phyloP scores from a whole-genome alignment of 2,797 vertebrate species.

The Okamejei kenojei region DNA sequence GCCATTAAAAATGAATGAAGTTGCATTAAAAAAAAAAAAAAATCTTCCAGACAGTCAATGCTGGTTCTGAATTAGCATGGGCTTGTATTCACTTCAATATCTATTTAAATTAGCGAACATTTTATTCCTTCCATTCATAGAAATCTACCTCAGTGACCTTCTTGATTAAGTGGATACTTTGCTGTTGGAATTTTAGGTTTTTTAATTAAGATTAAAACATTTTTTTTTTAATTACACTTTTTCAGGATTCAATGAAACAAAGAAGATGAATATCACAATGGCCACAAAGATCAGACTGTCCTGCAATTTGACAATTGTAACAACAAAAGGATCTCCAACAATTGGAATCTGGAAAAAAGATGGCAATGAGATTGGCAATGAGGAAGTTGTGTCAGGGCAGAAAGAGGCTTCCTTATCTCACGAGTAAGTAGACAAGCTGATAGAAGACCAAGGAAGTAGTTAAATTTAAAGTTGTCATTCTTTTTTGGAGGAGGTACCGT shows the following conservation, averaged over 20 bases:
- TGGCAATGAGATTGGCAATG: neutral
- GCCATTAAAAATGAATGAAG: neutral
- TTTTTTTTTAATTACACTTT: neutral
- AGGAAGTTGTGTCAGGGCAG: neutral
- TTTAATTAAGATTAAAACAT: neutral
- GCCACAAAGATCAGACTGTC: conserved; percentile 8
- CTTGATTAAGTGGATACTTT: neutral
- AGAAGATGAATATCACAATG: neutral
- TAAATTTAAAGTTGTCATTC: neutral
- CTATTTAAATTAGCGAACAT: neutral
- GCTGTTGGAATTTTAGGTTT: neutral
- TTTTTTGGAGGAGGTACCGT: neutral
- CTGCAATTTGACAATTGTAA: conserved; percentile 1
- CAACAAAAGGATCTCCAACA: neutral
- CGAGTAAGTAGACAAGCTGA: neutral
- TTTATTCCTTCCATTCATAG: neutral
- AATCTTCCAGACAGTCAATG: neutral
- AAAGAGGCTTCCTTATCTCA: neutral
- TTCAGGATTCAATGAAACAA: no score
- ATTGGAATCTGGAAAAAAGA: conserved; percentile 6
- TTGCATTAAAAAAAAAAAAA: neutral
- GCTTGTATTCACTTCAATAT: neutral
- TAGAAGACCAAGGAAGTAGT: neutral
- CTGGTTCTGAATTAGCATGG: neutral
- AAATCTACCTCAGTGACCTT: neutral